Evolutionary conservation across 2,888 invertebrate genomes (phyloP), one percentile per base, ranked within the genome.

Genomic region (Watsonalla binaria): DNA sequence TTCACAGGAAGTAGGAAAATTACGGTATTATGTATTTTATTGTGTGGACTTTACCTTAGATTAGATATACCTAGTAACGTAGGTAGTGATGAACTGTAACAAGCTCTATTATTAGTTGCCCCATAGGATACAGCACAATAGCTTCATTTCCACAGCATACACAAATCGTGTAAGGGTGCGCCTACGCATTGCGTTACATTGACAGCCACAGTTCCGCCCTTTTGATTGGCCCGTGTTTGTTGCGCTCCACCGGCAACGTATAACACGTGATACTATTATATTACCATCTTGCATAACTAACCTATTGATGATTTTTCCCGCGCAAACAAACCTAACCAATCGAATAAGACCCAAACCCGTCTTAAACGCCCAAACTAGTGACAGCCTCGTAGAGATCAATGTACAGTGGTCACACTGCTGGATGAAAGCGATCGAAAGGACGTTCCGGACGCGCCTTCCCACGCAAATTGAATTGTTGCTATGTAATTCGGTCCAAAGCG

Each of bases 141-240:
- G 71, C 63, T 56, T 70, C 61, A 75, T 80, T 83, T 78, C 74
- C 77, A 78, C 73, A 71, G 71, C 71, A 65, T 68, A 68, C 70
- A 74, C 64, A 72, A 71, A 68, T 65, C 57, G 60, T 63, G 61
- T 62, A 70, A 73, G 80, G 86, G 82, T 85, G 86, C 82, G 84
- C 76, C 86, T 72, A 80, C 84, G 83, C 84, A 83, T 81, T 82
- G 80, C 81, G 81, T 81, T 80, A 76, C 72, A 69, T 69, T 82
- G 84, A 86, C 82, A 84, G 66, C 74, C 88, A 77, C 66, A 88
- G 84, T 86, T 88, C 88, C 88, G 88, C 76, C 76, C 76, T 78
- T 84, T 84, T 82, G 79, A 86, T 77, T 75, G 80, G 77, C 67
- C 73, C 70, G 62, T 72, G 76, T 63, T 68, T 72, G 79, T 70